Percentiles rank a stretch among this genome's conserved stretches.
These are phyloP conservation scores for Onychorhynchus coronatus DNA, from an alignment of 2,113 vertebrate species.

Conservation along the genomic window DNA sequence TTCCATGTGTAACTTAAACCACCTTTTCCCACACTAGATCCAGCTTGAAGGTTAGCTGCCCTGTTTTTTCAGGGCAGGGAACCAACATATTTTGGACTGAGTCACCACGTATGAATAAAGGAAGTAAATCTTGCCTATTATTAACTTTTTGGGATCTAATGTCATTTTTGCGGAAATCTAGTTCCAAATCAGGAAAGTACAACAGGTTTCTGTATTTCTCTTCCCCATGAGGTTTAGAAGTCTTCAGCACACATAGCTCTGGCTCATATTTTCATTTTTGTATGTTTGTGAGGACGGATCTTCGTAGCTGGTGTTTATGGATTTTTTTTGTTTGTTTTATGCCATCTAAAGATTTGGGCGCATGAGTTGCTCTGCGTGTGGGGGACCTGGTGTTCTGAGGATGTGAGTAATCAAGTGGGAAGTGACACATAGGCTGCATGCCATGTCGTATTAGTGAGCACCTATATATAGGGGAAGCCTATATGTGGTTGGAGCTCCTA, in stretches of 20 bases:
- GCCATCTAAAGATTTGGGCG: neutral
- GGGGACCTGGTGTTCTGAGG: neutral
- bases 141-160: neutral
- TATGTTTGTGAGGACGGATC: neutral
- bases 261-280: neutral
- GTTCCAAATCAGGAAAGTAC: neutral
- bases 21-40: constrained; percentile 49
- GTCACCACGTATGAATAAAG: neutral
- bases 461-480: neutral
- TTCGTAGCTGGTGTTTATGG: neutral
- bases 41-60: constrained; percentile 3
- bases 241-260: neutral
- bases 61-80: constrained; percentile 43
- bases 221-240: neutral
- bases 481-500: neutral
- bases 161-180: neutral
- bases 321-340: neutral
- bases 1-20: constrained; percentile 51
- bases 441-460: neutral
- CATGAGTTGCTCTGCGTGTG: neutral
- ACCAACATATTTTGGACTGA: constrained; percentile 46
- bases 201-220: neutral
- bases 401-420: neutral
- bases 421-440: neutral
- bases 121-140: neutral